Percentiles rank a stretch among this genome's conserved stretches.
These are phyloP conservation scores for Dryoscopus gambensis DNA, from an alignment of 2,113 vertebrate genomes.

Conservation along the genomic window DNA sequence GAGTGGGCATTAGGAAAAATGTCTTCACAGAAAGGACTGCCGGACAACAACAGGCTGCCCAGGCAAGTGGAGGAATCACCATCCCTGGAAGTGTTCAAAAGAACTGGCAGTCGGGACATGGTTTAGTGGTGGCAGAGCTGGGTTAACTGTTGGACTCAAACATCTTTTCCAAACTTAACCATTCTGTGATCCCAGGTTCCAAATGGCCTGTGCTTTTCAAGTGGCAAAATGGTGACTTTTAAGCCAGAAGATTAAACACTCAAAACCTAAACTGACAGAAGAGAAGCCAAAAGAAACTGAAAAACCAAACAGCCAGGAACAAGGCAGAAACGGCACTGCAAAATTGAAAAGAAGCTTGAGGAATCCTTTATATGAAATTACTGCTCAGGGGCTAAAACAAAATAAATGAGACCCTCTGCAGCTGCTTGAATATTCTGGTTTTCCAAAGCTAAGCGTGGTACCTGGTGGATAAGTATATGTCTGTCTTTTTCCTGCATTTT, in stretches of 20 bases:
- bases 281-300: not conserved
- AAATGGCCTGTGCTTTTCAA: not conserved
- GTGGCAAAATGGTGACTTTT: not conserved
- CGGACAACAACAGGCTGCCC: not conserved
- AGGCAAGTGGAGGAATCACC: not conserved
- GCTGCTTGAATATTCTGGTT: not conserved
- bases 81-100: not conserved
- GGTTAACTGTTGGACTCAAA: not conserved
- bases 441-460: not conserved
- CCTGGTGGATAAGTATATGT: not conserved
- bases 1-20: not conserved
- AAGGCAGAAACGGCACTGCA: not conserved
- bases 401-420: not conserved
- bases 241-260: not conserved
- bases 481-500: constrained; percentile 23
- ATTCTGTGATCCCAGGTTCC: not conserved
- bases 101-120: not conserved
- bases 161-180: accelerated
- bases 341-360: not conserved
- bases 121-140: not conserved
- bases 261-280: not conserved
- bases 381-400: not conserved
- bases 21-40: not conserved
- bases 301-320: not conserved
- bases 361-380: not conserved